Percentiles rank a stretch among this genome's conserved stretches.
Conservation (phyloP, 2,888 invertebrate species). For the Smittia sp. region DNA sequence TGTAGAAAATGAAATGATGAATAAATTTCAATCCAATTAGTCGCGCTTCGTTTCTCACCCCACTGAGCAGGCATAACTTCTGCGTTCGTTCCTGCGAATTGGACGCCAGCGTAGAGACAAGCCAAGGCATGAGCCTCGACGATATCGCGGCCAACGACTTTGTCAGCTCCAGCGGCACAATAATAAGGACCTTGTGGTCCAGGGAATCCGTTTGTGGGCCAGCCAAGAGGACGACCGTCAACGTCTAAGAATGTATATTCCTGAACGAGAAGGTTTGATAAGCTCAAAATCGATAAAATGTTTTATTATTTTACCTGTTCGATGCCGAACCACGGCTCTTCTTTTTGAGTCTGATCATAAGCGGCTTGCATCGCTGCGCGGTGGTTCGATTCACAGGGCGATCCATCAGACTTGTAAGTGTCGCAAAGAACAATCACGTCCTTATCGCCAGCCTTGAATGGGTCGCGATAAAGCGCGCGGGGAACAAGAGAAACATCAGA, state of each 20-base stretch:
- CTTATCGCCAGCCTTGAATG: constrained; percentile 67
- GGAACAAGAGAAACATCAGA: constrained; percentile 75
- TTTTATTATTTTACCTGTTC: constrained; percentile 56
- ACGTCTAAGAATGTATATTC: constrained; percentile 59
- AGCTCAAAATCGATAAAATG: constrained; percentile 46
- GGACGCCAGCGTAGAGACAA: constrained; percentile 76
- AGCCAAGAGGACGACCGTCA: constrained; percentile 66
- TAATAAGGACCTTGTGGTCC: constrained; percentile 65
- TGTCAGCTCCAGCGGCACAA: constrained; percentile 77
- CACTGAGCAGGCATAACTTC: constrained; percentile 82
- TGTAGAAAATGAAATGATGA: background rate
- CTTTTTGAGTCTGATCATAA: constrained; percentile 59
- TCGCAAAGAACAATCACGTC: constrained; percentile 76
- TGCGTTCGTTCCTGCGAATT: constrained; percentile 74
- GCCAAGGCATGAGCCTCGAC: constrained; percentile 70
- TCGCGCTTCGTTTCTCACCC: constrained; percentile 48
- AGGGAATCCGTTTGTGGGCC: constrained; percentile 62
- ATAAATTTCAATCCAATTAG: background rate
- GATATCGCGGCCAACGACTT: constrained; percentile 74
- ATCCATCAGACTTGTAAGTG: constrained; percentile 63
- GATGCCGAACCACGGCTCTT: constrained; percentile 72
- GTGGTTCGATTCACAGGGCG: constrained; percentile 55
- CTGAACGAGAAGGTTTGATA: background rate
- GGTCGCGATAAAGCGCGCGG: constrained; percentile 74
- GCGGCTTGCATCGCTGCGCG: constrained; percentile 56